Conservation (phyloP, 2,113 vertebrate species). For the Elephas maximus region DNA sequence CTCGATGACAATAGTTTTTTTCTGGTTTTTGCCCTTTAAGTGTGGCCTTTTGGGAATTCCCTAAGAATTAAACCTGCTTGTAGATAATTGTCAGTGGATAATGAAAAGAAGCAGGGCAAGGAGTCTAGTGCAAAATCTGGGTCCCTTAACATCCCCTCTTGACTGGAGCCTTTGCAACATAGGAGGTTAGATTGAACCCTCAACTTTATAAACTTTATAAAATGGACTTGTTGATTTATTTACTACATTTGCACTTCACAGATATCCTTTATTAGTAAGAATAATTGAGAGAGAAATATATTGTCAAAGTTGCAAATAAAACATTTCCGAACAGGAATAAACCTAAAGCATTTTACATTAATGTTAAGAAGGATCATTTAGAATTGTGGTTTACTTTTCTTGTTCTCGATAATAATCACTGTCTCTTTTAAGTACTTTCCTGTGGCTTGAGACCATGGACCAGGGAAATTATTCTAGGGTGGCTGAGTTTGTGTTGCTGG, state of each 20-base stretch:
- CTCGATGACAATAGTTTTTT: no score
- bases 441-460: conserved; percentile 2
- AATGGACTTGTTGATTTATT: background rate
- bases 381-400: background rate
- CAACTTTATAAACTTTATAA: background rate
- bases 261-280: background rate
- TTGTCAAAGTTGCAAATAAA: background rate
- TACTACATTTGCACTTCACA: background rate
- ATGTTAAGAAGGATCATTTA: background rate
- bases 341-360: background rate
- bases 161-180: background rate
- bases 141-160: background rate
- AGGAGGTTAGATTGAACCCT: background rate
- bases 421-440: conserved; percentile 19
- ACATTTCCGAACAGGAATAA: background rate
- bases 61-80: background rate
- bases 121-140: background rate
- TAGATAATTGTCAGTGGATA: background rate
- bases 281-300: background rate
- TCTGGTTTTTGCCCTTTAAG: background rate
- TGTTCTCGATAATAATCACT: background rate
- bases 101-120: background rate
- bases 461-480: conserved; percentile 47
- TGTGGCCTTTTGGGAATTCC: background rate
- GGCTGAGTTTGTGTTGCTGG: conserved; percentile 64